phyloP scores from a whole-genome alignment of 2,888 invertebrate genomes.

The Mongoloraphidia duomilia region DNA sequence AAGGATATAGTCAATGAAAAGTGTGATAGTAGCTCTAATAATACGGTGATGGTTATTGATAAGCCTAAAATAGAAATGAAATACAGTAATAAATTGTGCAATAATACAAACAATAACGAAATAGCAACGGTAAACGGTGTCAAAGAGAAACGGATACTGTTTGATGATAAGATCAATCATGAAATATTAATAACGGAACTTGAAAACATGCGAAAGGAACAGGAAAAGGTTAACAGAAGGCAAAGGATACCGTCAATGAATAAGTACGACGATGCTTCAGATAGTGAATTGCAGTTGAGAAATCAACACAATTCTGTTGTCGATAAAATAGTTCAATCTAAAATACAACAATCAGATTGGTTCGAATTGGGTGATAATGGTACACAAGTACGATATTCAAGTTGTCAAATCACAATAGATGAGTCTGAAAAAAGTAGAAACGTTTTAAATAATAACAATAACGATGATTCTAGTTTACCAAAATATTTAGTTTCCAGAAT shows the following conservation, averaged over 20 bases:
- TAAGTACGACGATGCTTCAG: slow-evolving; percentile 17
- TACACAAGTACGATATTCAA: slow-evolving; percentile 36
- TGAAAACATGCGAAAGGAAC: slow-evolving; percentile 43
- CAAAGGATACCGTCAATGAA: slow-evolving; percentile 25
- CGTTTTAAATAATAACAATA: neutral
- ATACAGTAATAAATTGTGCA: too few relatives aligned
- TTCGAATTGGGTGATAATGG: slow-evolving; percentile 39
- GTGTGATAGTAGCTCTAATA: neutral
- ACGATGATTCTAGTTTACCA: slow-evolving; percentile 25
- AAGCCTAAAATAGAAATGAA: neutral
- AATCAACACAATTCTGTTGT: neutral
- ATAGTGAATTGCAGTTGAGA: slow-evolving; percentile 1
- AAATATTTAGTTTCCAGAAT: slow-evolving; percentile 37
- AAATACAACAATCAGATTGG: slow-evolving; percentile 34
- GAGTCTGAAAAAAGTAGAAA: slow-evolving; percentile 26
- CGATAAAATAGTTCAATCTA: slow-evolving; percentile 6
- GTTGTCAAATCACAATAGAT: slow-evolving; percentile 41
- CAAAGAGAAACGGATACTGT: slow-evolving; percentile 20
- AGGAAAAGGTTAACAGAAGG: slow-evolving; percentile 23
- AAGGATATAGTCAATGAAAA: neutral
- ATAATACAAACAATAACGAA: neutral
- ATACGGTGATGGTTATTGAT: slow-evolving; percentile 2
- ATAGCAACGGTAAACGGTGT: neutral
- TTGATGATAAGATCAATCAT: slow-evolving; percentile 36
- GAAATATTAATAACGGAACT: slow-evolving; percentile 57